phyloP scores from a whole-genome alignment of 2,797 vertebrate species.

The Cercopithecus hamlyni region DNA sequence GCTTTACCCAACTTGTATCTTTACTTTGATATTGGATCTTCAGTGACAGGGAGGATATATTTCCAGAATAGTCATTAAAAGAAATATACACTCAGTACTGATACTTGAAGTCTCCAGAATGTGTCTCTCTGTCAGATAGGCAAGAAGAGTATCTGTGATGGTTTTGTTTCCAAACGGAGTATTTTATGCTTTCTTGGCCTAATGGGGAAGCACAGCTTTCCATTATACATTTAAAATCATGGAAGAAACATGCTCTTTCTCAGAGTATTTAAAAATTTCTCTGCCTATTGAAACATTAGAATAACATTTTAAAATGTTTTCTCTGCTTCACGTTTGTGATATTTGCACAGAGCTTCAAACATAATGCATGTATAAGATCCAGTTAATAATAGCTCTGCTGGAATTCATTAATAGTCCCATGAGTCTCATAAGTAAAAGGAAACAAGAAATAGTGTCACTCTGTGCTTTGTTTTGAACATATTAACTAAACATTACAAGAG shows the following conservation, averaged over 20 bases:
- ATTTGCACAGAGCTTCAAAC: slow-evolving; percentile 61
- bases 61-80: neutral
- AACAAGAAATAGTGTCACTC: slow-evolving; percentile 32
- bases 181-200: slow-evolving; percentile 1
- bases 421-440: slow-evolving; percentile 53
- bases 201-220: neutral
- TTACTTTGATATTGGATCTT: neutral
- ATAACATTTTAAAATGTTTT: slow-evolving; percentile 36
- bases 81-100: neutral
- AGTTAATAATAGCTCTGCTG: slow-evolving; percentile 5
- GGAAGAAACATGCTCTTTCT: neutral
- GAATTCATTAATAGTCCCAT: slow-evolving; percentile 36
- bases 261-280: slow-evolving; percentile 27
- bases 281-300: slow-evolving; percentile 52
- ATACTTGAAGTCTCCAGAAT: neutral
- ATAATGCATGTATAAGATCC: slow-evolving; percentile 32
- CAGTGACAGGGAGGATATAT: neutral
- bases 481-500: slow-evolving; percentile 66
- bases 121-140: neutral
- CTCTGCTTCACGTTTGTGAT: neutral
- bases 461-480: slow-evolving; percentile 54
- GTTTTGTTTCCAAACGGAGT: neutral
- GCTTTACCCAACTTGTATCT: neutral
- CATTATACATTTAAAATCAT: slow-evolving; percentile 43
- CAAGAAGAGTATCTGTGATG: neutral